phyloP scores from a whole-genome alignment of 1,140 invertebrate species.

The Drosophila takahashii region DNA sequence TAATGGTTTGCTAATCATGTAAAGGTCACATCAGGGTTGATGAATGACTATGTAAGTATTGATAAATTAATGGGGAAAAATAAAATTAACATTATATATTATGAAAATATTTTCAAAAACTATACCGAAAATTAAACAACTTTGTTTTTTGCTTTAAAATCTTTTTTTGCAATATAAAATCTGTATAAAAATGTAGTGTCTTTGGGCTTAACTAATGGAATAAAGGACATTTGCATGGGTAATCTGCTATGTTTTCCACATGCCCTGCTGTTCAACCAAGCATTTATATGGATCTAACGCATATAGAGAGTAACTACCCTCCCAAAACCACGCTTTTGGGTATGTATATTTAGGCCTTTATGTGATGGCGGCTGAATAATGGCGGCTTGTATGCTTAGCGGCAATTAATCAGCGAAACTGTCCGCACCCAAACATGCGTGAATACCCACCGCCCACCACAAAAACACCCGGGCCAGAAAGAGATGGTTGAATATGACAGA shows the following conservation, averaged over 20 bases:
- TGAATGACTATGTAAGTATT: too few relatives aligned
- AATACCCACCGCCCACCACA: conserved; percentile 42
- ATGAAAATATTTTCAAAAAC: too few relatives aligned
- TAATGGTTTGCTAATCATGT: not conserved
- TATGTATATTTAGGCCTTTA: conserved; percentile 49
- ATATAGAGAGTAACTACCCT: conserved; percentile 21
- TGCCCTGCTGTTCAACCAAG: not conserved
- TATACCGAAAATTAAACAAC: too few relatives aligned
- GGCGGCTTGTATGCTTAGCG: conserved; percentile 74
- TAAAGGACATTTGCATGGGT: not conserved
- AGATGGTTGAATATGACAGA: conserved; percentile 13
- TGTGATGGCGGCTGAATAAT: conserved; percentile 63
- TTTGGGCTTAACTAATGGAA: not conserved
- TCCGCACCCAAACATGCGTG: conserved; percentile 79
- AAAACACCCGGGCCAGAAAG: conserved; percentile 15
- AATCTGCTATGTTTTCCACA: not conserved
- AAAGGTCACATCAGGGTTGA: not conserved
- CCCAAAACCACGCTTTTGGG: not conserved
- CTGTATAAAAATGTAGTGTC: too few relatives aligned
- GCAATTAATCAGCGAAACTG: conserved; percentile 82
- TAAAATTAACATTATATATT: too few relatives aligned
- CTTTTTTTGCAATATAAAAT: too few relatives aligned
- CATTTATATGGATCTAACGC: not conserved
- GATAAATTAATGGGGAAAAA: not conserved
- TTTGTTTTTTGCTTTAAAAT: too few relatives aligned